Conservation (phyloP, 2,113 vertebrate species). For the Cyphomyrus discorhynchus region DNA sequence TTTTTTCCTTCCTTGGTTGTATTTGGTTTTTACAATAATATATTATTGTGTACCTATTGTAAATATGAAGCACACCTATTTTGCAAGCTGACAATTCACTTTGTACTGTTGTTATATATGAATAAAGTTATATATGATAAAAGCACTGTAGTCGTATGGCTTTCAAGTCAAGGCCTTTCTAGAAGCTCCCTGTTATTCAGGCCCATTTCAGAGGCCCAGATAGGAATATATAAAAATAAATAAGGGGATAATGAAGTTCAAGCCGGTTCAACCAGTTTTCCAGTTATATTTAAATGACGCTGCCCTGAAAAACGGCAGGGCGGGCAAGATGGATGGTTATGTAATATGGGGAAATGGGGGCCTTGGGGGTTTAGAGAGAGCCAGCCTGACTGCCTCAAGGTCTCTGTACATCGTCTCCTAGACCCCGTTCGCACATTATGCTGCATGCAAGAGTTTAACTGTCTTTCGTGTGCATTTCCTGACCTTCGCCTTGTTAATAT, state of each 20-base stretch:
- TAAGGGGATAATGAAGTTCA: not conserved
- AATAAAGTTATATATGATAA: constrained; percentile 66
- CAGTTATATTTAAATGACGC: not conserved
- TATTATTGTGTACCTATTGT: constrained; percentile 96
- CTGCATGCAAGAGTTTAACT: not conserved
- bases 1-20: constrained; percentile 64
- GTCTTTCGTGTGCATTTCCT: not conserved
- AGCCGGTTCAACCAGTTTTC: not conserved
- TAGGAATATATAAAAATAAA: not conserved
- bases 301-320: not conserved
- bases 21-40: constrained; percentile 72
- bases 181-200: not conserved
- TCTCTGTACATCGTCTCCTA: not conserved
- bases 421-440: not conserved
- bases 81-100: constrained; percentile 95
- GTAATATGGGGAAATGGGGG: not conserved
- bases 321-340: not conserved
- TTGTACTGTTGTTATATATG: constrained; percentile 99
- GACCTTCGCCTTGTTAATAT: not conserved
- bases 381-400: not conserved
- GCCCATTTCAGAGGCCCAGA: not conserved
- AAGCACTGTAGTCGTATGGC: not conserved
- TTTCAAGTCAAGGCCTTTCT: not conserved
- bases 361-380: not conserved
- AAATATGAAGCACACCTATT: constrained; percentile 97